Percentiles rank a stretch among this genome's conserved stretches.
These are phyloP conservation scores for Lateolabrax maculatus DNA, from an alignment of 2,797 vertebrate species.

Conservation along the genomic window DNA sequence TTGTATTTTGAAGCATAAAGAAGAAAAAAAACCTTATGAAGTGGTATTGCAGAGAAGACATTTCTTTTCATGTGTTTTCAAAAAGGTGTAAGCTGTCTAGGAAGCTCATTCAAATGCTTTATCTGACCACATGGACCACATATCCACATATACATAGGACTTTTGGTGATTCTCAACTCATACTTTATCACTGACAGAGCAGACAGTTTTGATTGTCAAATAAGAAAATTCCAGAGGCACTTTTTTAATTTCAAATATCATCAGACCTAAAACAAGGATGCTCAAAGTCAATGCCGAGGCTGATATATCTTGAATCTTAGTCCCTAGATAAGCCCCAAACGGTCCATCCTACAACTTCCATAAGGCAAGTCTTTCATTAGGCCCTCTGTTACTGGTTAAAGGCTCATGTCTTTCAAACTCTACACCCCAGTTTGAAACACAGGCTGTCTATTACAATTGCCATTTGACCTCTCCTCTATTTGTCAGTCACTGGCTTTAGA, in stretches of 20 bases:
- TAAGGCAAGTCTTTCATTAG: too few relatives aligned
- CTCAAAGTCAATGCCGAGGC: not conserved
- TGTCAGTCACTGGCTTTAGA: slow-evolving; percentile 2
- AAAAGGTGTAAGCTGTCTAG: slow-evolving; percentile 51
- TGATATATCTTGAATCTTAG: not conserved
- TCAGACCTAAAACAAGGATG: not conserved
- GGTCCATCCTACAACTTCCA: too few relatives aligned
- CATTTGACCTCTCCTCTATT: not conserved
- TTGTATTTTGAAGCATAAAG: slow-evolving; percentile 53
- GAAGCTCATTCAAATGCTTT: slow-evolving; percentile 45
- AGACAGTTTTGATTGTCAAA: slow-evolving; percentile 29
- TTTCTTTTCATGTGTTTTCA: slow-evolving; percentile 44
- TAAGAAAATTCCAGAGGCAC: slow-evolving; percentile 7
- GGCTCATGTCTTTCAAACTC: too few relatives aligned
- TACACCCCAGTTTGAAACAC: too few relatives aligned
- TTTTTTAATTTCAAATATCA: slow-evolving; percentile 39
- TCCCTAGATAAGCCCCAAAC: not conserved
- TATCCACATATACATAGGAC: slow-evolving; percentile 42
- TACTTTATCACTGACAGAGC: slow-evolving; percentile 62
- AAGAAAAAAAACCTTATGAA: slow-evolving; percentile 17
- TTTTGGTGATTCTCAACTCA: slow-evolving; percentile 18
- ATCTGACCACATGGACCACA: slow-evolving; percentile 18
- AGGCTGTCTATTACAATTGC: too few relatives aligned
- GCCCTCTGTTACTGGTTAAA: too few relatives aligned
- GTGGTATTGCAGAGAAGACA: slow-evolving; percentile 44